A percentile compares a stretch with the other conserved stretches of the same genome.
These are phyloP conservation scores for Shinisaurus crocodilurus DNA, from an alignment of 2,113 vertebrate species.

Conservation along the genomic window DNA sequence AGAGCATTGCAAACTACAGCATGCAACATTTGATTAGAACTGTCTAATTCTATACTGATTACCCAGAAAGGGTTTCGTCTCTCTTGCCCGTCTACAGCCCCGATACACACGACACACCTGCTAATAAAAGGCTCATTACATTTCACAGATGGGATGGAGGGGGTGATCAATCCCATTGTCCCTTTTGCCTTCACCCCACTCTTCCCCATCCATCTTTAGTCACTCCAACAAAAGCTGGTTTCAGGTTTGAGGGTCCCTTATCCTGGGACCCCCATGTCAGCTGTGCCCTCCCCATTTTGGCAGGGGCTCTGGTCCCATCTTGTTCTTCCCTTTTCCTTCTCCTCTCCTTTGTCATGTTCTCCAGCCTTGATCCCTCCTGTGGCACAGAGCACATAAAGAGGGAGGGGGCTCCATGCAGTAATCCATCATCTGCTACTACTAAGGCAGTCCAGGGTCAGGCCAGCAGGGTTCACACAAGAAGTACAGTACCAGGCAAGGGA, in stretches of 20 bases:
- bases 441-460: too few relatives aligned
- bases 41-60: neutral
- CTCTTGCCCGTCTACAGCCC: neutral
- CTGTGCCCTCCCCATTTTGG: too few relatives aligned
- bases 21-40: constrained; percentile 18
- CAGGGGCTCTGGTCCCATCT: too few relatives aligned
- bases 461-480: too few relatives aligned
- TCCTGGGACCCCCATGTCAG: too few relatives aligned
- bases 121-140: neutral
- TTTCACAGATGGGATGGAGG: neutral
- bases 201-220: neutral
- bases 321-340: too few relatives aligned
- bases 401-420: too few relatives aligned
- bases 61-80: neutral
- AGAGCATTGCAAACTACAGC: constrained; percentile 11
- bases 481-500: too few relatives aligned
- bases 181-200: neutral
- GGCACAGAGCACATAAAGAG: too few relatives aligned
- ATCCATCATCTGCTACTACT: too few relatives aligned
- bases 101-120: neutral
- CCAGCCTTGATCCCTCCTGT: too few relatives aligned
- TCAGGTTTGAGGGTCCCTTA: neutral
- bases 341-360: too few relatives aligned
- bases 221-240: neutral
- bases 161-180: neutral